These are phyloP conservation scores for Lucilia cuprina DNA, from an alignment of 1,140 invertebrate genomes.

Conservation along the genomic window DNA sequence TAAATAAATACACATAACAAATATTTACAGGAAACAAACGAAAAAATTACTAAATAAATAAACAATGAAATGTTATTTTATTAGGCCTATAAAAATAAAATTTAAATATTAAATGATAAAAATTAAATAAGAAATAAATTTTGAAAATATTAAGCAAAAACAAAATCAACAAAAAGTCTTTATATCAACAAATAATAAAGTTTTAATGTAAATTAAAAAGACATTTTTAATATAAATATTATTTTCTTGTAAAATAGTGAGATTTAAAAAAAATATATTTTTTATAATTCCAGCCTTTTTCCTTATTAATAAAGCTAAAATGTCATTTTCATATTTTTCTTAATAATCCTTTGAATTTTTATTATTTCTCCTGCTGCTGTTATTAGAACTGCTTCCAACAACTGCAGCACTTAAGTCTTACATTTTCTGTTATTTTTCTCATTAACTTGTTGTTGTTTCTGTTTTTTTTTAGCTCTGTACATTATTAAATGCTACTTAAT, in stretches of 20 bases:
- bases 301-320: too few relatives aligned
- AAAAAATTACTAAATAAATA: too few relatives aligned
- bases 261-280: too few relatives aligned
- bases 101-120: too few relatives aligned
- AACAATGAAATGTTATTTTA: neutral
- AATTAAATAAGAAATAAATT: too few relatives aligned
- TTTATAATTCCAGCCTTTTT: too few relatives aligned
- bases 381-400: neutral
- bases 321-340: neutral
- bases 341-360: neutral
- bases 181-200: too few relatives aligned
- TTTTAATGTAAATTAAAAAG: too few relatives aligned
- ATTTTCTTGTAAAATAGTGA: too few relatives aligned
- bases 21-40: neutral
- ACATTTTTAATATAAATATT: too few relatives aligned
- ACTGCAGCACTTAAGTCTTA: neutral
- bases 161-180: too few relatives aligned
- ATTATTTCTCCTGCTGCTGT: neutral
- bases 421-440: neutral
- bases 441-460: neutral
- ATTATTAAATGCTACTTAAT: constrained; percentile 5
- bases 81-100: neutral
- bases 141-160: too few relatives aligned
- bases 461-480: neutral
- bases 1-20: neutral